Percentiles rank a stretch among this genome's conserved stretches.
Conservation (phyloP, 2,888 invertebrate genomes). For the Pycnomerus fuliginosus region DNA sequence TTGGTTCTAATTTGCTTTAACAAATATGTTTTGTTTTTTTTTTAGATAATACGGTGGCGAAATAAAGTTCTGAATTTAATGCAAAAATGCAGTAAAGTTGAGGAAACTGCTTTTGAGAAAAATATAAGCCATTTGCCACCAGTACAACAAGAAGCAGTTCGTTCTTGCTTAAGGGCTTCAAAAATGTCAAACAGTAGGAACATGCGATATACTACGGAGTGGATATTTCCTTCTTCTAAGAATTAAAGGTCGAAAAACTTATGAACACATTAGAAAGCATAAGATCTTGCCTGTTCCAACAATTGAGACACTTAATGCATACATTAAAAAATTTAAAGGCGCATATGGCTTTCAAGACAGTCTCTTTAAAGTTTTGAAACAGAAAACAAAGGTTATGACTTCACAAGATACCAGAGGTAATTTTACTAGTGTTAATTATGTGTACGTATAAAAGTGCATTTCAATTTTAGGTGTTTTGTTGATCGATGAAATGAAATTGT, state of each 20-base stretch:
- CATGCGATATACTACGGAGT: not conserved
- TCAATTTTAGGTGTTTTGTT: slow-evolving; percentile 8
- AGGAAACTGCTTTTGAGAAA: too few relatives aligned
- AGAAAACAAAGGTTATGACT: not conserved
- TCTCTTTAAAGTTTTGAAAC: slow-evolving; percentile 1
- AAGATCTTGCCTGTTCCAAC: slow-evolving; percentile 1
- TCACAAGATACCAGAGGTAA: not conserved
- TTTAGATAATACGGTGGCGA: too few relatives aligned
- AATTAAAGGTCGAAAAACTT: not conserved
- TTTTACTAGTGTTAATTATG: too few relatives aligned
- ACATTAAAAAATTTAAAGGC: not conserved
- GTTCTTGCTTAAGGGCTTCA: not conserved
- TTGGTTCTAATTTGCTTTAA: too few relatives aligned
- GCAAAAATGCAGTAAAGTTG: too few relatives aligned
- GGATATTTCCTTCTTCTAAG: slow-evolving; percentile 1
- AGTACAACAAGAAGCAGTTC: not conserved
- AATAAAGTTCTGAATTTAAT: too few relatives aligned
- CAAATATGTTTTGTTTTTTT: too few relatives aligned
- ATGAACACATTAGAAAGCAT: not conserved
- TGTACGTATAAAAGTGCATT: too few relatives aligned
- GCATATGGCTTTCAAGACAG: slow-evolving; percentile 1
- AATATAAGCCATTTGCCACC: too few relatives aligned
- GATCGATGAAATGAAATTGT: slow-evolving; percentile 17
- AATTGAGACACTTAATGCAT: not conserved
- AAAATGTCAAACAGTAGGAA: not conserved